Evolutionary conservation across 2,797 vertebrate species (phyloP), one percentile per base, ranked within the genome.

Genomic region (Siniperca obscura): DNA sequence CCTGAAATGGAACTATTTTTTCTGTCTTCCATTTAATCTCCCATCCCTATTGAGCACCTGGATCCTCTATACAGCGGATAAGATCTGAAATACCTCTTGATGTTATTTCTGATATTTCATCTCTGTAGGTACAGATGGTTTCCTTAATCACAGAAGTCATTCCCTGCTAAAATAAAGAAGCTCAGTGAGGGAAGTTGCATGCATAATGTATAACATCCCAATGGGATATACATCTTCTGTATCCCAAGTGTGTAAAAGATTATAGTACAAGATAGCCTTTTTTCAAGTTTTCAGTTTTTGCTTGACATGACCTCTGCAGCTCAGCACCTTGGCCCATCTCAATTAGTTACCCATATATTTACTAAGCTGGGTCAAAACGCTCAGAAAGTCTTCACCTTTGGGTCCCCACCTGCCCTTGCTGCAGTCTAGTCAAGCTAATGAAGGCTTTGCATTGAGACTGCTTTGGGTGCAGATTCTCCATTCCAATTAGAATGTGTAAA

Each of bases 401-500:
- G 85, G 88, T 87, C 91, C 81, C 73, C 67, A 46, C 80, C 82
- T 83, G 75, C 91, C 88, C 90, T 82, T n/a, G 68, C 85, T 78
- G 72, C 89, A 79, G 83, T 74, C 66, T 72, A 82, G 84, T 85
- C 78, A 82, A 85, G 90, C 90, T 95, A 95, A 95, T 95, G 93
- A 95, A 93, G 89, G 93, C 91, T 94, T 91, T 87, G 80, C 87
- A 78, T 81, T 75, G 83, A 93, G 79, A 86, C 70, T 65, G 83
- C 93, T 89, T 82, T 76, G 86, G 89, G 90, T 88, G 82, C 80
- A 66, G 61, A 72, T 86, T 70, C 91, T 91, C 90, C 73, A 65
- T 90, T 89, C 95, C 94, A 94, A 95, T 96, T 96, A 95, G 95
- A 96, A 95, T 87, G 93, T 94, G 93, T 93, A 93, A 94, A 95